Base-by-base conservation (phyloP, 2,113 vertebrate genomes). In the Pandion haliaetus region DNA sequence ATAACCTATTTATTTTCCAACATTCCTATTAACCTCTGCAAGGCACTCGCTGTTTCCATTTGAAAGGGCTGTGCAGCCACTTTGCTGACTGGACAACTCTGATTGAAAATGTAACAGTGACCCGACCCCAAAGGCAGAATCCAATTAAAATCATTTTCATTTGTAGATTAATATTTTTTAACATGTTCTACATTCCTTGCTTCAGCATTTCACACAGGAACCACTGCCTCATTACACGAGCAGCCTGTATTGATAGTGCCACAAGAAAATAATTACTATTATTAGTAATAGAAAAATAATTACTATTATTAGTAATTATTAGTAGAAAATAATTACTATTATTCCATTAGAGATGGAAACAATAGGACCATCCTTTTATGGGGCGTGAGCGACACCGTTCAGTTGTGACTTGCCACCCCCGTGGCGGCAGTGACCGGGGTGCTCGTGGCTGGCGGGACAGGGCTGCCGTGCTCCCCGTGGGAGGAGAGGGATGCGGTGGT, bases 1-100 rank as follows among this genome's bases (percentile, higher is more conserved):
- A 98, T 98, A 98, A 98, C 97, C 98, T 98, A 98, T 98, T 98
- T 98, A 98, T 98, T 98, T 98, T 97, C 98, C 98, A 97, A 93
- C 97, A 97, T 97, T 98, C 98, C 98, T 98, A 98, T 98, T 98
- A 98, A 98, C 98, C 98, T 98, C 98, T 95, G 97, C 95, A 31
- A 98, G 98, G 96, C 93, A 84, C 97, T 97, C 92, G 59, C 95
- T 40, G 89, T 97, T 98, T 98, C 98, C 97, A 97, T 98, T 93
- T 97, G 98, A 97, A 96, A 95, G 96, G 96, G 93, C 98, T 90
- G 94, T 63, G 81, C 88, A 12, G 78, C 94, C 24, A 61, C 97
- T 96, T 88, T 98, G 98, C 98, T 98, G 98, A 98, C 96, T 98
- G 98, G 98, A 97, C 98, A 97, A 95, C 96, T 97, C 98, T 98